These are phyloP conservation scores for Rotaria sp. DNA, from an alignment of 2,888 invertebrate species.

Conservation along the genomic window DNA sequence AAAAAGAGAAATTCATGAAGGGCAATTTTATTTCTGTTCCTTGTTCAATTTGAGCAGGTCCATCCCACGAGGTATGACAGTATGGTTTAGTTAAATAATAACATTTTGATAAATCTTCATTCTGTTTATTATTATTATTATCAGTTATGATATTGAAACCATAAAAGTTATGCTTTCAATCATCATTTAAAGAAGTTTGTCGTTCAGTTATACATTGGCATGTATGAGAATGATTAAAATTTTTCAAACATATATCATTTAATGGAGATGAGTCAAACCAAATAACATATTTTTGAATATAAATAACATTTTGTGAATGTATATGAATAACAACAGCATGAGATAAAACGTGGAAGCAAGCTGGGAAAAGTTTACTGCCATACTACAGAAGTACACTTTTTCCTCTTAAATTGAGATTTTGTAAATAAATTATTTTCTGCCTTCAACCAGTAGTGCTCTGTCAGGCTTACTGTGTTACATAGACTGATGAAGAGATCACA, in stretches of 20 bases:
- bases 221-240: conserved; percentile 46
- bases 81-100: conserved; percentile 44
- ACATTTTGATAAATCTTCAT: conserved; percentile 41
- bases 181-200: conserved; percentile 55
- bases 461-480: too few relatives aligned
- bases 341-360: too few relatives aligned
- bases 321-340: not conserved
- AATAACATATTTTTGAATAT: not conserved
- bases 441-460: too few relatives aligned
- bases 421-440: too few relatives aligned
- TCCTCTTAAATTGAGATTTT: too few relatives aligned
- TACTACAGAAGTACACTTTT: too few relatives aligned
- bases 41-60: conserved; percentile 75
- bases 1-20: conserved; percentile 76
- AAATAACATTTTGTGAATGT: not conserved
- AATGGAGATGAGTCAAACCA: conserved; percentile 27
- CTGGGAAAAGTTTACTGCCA: too few relatives aligned
- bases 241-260: conserved; percentile 32
- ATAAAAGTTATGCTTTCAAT: conserved; percentile 56
- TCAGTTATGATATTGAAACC: conserved; percentile 52
- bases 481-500: too few relatives aligned
- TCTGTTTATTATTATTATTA: conserved; percentile 42
- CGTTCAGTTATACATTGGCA: conserved; percentile 50
- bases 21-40: conserved; percentile 78
- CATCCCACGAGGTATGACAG: conserved; percentile 67